A percentile compares a stretch with the other conserved stretches of the same genome.
These are phyloP conservation scores for Muscicapa comitata DNA, from an alignment of 2,797 vertebrate species.

Conservation along the genomic window DNA sequence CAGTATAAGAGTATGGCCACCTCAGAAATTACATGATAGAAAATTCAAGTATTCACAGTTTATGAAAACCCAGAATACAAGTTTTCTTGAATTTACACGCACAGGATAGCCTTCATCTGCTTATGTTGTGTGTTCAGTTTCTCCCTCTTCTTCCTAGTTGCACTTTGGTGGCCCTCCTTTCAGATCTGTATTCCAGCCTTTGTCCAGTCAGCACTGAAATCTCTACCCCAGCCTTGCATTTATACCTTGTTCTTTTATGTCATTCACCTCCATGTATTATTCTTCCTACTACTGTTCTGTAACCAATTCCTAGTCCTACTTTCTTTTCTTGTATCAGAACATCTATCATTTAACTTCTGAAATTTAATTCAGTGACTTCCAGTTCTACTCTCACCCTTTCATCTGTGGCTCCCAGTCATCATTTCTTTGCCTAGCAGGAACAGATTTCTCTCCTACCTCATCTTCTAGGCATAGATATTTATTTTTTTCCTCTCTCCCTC, in stretches of 20 bases:
- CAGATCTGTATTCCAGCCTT: background rate
- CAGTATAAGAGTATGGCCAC: background rate
- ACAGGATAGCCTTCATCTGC: background rate
- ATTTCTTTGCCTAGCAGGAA: background rate
- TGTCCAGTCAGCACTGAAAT: background rate
- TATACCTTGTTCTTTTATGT: background rate
- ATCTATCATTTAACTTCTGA: background rate
- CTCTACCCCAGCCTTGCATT: rapidly evolving
- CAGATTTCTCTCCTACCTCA: background rate
- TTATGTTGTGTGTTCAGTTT: background rate
- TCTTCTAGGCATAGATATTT: background rate
- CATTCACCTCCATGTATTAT: background rate
- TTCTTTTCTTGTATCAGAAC: background rate
- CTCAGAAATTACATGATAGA: background rate
- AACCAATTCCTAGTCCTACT: background rate
- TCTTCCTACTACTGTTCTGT: background rate
- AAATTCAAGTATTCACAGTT: background rate
- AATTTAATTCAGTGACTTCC: background rate
- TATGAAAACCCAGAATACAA: background rate
- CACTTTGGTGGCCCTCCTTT: background rate
- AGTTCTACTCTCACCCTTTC: background rate
- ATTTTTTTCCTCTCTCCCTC: background rate
- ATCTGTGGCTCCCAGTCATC: background rate
- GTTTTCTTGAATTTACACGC: background rate
- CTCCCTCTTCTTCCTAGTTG: background rate